Base-by-base conservation (phyloP, 2,888 invertebrate species). In the Celastrina argiolus region DNA sequence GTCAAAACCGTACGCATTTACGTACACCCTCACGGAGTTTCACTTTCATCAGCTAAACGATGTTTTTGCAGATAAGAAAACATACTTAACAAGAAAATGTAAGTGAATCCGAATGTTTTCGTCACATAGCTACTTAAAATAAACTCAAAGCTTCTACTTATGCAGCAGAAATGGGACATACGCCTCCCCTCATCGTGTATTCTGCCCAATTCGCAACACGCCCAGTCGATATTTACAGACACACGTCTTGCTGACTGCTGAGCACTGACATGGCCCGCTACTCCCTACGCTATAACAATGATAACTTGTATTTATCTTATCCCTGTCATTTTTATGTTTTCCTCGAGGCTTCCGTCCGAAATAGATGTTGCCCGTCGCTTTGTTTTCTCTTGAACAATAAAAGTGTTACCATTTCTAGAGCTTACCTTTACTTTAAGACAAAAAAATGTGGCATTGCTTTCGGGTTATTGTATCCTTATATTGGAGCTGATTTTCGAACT, bases 211-310 rank as follows among this genome's bases (percentile, higher is more conserved):
- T 85, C 87, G 82, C 84, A 83, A 87, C 86, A 88, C 88, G 85
- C 87, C 86, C 83, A 82, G 83, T 81, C 84, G 84, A 87, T 88
- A 87, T 89, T 88, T 88, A 87, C 85, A 87, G 86, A 85, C 84
- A 84, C 83, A 81, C 85, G 84, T 80, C 81, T 82, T 78, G 82
- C 84, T 83, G 84, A 85, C 86, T 87, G 80, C 81, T 61, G 61
- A 61, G 61, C 14, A 61, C 61, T 87, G 84, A 84, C 85, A 82
- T 81, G 80, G 80, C 80, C 80, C 81, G 81, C 75, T 74, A 71
- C 81, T 82, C 69, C 63, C 61, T 63, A 65, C 66, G 66, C 67
- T 68, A 68, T 67, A 67, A 69, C 69, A 68, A 67, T 68, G 69
- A 70, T 65, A 67, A 68, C 69, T 65, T 66, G 68, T 70, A 66